Percentiles rank a stretch among this genome's conserved stretches.
phyloP scores from a whole-genome alignment of 2,797 vertebrate species.

The Coregonus ussuriensis region DNA sequence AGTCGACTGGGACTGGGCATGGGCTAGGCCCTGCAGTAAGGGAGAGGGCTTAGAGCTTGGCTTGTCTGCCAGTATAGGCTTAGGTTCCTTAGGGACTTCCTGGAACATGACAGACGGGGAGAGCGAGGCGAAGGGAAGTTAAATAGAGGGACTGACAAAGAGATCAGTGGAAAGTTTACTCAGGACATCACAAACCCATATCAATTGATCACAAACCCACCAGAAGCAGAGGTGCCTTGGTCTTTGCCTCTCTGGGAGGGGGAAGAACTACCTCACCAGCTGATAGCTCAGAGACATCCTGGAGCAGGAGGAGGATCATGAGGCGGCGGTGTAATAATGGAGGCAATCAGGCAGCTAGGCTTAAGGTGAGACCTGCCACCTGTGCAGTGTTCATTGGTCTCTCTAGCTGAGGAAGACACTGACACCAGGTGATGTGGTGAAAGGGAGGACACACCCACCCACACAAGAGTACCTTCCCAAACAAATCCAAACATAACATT shows the following conservation, averaged over 20 bases:
- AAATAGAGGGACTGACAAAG: background rate
- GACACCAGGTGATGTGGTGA: background rate
- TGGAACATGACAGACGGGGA: conserved; percentile 20
- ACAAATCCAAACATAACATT: background rate
- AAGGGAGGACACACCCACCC: background rate
- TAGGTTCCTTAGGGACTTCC: conserved; percentile 43
- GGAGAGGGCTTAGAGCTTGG: conserved; percentile 5
- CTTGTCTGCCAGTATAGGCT: conserved; percentile 23
- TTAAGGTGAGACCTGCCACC: background rate
- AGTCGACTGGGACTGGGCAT: background rate
- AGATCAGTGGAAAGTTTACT: background rate
- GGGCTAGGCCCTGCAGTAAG: background rate
- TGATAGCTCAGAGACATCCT: conserved; percentile 18
- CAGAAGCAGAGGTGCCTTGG: conserved; percentile 9
- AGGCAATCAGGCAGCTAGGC: background rate
- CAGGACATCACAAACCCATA: background rate
- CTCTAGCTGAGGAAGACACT: background rate
- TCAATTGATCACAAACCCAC: conserved; percentile 19
- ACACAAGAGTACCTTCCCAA: background rate
- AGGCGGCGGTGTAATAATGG: background rate
- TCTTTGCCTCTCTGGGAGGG: conserved; percentile 13
- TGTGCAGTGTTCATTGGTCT: background rate
- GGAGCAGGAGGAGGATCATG: background rate
- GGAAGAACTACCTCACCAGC: conserved; percentile 23
- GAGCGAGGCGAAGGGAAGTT: background rate